A percentile compares a stretch with the other conserved stretches of the same genome.
These are phyloP conservation scores for Napeogenes inachia DNA, from an alignment of 2,888 invertebrate genomes.

Conservation along the genomic window DNA sequence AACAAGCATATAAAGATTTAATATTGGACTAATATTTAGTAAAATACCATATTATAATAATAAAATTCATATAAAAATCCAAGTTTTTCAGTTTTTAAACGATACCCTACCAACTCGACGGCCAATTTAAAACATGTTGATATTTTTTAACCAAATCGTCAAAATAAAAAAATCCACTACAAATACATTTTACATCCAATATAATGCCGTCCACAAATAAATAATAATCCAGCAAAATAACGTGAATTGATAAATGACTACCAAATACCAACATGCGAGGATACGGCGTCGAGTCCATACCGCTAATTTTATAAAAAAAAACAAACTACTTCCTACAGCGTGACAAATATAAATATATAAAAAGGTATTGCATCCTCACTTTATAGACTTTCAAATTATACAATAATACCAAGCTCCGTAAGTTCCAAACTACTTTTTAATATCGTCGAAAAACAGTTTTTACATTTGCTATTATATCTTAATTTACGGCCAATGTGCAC, in stretches of 20 bases:
- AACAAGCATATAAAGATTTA: slow-evolving; percentile 68
- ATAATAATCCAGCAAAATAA: slow-evolving; percentile 2
- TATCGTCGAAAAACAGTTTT: slow-evolving; percentile 35
- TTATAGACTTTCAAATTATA: slow-evolving; percentile 38
- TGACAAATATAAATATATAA: slow-evolving; percentile 60
- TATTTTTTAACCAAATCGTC: slow-evolving; percentile 12
- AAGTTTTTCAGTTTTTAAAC: slow-evolving; percentile 72
- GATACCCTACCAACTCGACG: slow-evolving; percentile 56
- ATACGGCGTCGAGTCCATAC: not conserved
- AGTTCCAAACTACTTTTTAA: slow-evolving; percentile 51
- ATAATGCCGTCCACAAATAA: slow-evolving; percentile 12
- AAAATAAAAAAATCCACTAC: not conserved
- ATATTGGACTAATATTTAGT: slow-evolving; percentile 77
- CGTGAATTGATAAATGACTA: not conserved
- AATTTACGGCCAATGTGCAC: slow-evolving; percentile 64
- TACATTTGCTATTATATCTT: slow-evolving; percentile 36
- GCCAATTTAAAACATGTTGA: slow-evolving; percentile 22
- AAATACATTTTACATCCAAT: not conserved
- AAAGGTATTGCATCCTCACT: slow-evolving; percentile 43
- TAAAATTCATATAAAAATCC: slow-evolving; percentile 77
- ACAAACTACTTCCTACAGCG: slow-evolving; percentile 51
- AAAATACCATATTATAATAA: slow-evolving; percentile 76
- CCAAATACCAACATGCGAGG: not conserved
- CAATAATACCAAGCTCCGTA: slow-evolving; percentile 51
- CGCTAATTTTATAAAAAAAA: slow-evolving; percentile 36